Evolutionary conservation across 1,140 invertebrate genomes (phyloP), one percentile per base, ranked within the genome.

Genomic region (Lepidurus arcticus): DNA sequence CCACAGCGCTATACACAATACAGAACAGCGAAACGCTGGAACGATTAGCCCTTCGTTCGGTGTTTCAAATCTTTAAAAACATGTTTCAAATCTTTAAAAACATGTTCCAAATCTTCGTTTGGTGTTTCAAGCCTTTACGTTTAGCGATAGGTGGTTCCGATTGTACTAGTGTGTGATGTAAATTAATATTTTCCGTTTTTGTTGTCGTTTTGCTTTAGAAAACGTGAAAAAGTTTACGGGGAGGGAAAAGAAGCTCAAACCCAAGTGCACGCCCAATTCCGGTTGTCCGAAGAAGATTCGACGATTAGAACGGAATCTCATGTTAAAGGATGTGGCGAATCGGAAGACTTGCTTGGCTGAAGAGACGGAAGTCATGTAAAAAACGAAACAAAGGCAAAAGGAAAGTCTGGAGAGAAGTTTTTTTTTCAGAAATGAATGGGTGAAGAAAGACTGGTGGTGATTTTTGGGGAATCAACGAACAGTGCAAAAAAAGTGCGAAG

Each of bases 201-300:
- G 4, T 34, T 34, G 34, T 34, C 34, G 2, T 34, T 34, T 9
- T 65, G 53, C 7, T 21, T 0, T 13, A 79, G 78, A 79, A 42
- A 53, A 79, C 26, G 34, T 79, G 26, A 76, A 73, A 53, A 78
- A 76, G 11, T 79, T 79, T 65, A 79, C 78, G 7, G 53, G 75
- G 24, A 24, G 78, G 42, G 78, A 79, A 44, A 79, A 79, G 73
- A 79, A 79, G 26, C 43, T 79, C 13, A 76, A 79, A 76, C 78
- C 78, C 34, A 79, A 79, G 65, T 79, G 78, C 47, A 42, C 44
- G n/a, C 24, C 78, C 16, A 78, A 74, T n/a, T 47, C 78, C 42
- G 78, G 78, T 7, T 79, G 78, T 42, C 75, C 75, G 16, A 79
- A 79, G 65, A 79, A 76, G 44, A 79, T 79, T 76, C 44, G 78